Evolutionary conservation across 2,797 vertebrate species (phyloP), one percentile per base, ranked within the genome.

Genomic region (Thalassophryne amazonica): DNA sequence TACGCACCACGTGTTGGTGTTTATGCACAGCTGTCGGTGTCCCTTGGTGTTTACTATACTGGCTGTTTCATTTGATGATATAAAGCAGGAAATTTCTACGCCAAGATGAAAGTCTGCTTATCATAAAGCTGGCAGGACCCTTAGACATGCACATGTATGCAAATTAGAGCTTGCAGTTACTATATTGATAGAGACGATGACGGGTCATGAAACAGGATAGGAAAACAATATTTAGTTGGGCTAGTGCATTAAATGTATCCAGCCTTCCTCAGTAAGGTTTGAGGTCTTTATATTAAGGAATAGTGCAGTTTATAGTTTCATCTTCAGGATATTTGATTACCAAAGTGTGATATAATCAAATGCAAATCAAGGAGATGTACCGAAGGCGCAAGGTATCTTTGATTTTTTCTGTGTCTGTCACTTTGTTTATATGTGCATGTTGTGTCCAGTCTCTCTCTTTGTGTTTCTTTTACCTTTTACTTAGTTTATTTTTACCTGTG

Each of bases 41-140:
- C 20, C 28, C 17, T 36, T 58, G 32, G 51, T 64, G 52, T 81
- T 69, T 60, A n/a, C n/a, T n/a, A 67, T 34, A 13, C 42, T 3
- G 4, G 35, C 65, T 68, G 38, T 67, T 77, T 57, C 11, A 65
- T 73, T 54, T 39, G 36, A 46, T 41, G 33, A 52, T 60, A 53
- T 73, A 28, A 11, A 37, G 25, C 59, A 21, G 24, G 12, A 56
- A 69, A 49, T 63, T 54, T 55, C 29, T 49, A 8, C 45, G 40
- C 43, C 47, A 43, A 72, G 78, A 80, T 76, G 61, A 77, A 73
- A 76, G 54, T 35, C 46, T 56, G 43, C 46, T 56, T 49, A 52
- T 39, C 30, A 47, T 47, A 42, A 34, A 2, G 3, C 50, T 30
- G 40, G 40, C 28, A 5, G 60, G 32, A 57, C 9, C 14, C 28